Evolutionary conservation across 1,140 invertebrate species (phyloP), one percentile per base, ranked within the genome.

Genomic region (Nasonia vitripennis): DNA sequence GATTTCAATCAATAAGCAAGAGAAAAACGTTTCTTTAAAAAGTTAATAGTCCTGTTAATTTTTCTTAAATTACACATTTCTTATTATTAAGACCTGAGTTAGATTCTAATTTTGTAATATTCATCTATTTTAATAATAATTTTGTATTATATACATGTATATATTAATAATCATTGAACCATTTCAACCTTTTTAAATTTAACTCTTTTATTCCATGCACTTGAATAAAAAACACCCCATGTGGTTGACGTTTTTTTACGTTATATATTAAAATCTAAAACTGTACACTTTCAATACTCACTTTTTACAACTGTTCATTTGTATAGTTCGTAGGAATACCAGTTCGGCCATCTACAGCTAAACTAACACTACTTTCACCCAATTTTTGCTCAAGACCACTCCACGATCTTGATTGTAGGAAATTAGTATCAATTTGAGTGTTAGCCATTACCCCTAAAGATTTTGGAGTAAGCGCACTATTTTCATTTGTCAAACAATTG

Each of bases 381-480:
- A 97, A 90, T 86, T 95, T 95, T 88, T 96, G 96, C 89, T 97
- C 95, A 62, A 97, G 92, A 4, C 97, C 96, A 87, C 94, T 95
- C 96, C 96, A 97, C 6, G 94, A 94, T 90, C 96, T 94, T 70
- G 95, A 94, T 83, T 95, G 92, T 12, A 97, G 93, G 87, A 95
- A 94, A 92, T 94, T 91, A 90, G 94, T 90, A 87, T 94, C 94
- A 89, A 94, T 85, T 94, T 91, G 88, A 91, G 94, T 92, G 86
- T 93, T 93, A 4, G 92, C 92, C 73, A 95, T 81, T 27, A 93
- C 90, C 71, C 91, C 92, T 82, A 89, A 87, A 67, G 81, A 86
- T 90, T 91, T 92, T 41, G 91, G 80, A 77, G 88, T 87, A 68
- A 94, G 70, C 81, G 91, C 85, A 86, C 88, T 90, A 88, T 93